These are phyloP conservation scores for Lepidiolamprologus cunningtoni DNA, from an alignment of 2,113 vertebrate genomes.

Conservation along the genomic window DNA sequence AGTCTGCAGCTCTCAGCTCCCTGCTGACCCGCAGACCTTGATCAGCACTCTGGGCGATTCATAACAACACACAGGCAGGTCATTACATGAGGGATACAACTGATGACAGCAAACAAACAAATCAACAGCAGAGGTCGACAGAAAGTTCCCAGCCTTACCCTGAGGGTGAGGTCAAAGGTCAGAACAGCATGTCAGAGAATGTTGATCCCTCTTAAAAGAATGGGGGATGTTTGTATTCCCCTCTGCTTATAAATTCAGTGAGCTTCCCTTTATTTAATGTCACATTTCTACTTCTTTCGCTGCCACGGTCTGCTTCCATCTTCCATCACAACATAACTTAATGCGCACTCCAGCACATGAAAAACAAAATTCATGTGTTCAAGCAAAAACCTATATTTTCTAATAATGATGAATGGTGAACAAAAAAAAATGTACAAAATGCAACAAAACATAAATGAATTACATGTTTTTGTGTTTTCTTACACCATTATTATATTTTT, in stretches of 20 bases:
- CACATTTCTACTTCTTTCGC: neutral
- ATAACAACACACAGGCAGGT: neutral
- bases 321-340: neutral
- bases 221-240: neutral
- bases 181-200: neutral
- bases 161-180: neutral
- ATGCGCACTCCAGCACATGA: neutral
- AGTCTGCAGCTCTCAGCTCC: constrained; percentile 33
- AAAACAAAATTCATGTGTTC: neutral
- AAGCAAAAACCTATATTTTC: neutral
- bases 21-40: constrained; percentile 26
- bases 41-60: neutral
- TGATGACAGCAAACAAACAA: neutral
- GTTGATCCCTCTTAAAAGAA: neutral
- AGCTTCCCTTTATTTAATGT: neutral
- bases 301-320: neutral
- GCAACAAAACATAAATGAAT: neutral
- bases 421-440: neutral
- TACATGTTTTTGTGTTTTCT: neutral
- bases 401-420: neutral
- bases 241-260: neutral
- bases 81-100: neutral
- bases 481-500: neutral
- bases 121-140: neutral
- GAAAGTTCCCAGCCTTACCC: neutral